Evolutionary conservation across 2,888 invertebrate species (phyloP).

Genomic region (Brachycybe producta): DNA sequence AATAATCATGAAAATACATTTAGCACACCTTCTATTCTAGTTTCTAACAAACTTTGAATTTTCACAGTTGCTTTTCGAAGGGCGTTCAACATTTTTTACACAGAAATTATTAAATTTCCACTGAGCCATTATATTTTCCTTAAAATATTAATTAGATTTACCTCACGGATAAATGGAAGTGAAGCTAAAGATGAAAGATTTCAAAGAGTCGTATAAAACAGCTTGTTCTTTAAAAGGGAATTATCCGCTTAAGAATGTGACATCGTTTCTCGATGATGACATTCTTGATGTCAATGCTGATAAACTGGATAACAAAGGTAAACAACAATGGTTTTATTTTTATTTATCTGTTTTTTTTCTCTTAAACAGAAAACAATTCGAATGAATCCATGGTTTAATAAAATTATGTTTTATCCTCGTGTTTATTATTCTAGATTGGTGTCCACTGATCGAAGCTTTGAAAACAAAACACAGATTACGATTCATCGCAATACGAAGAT

Average conservation of each 20-base stretch:
- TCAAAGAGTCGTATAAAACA: background rate
- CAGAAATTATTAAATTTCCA: too few species aligned
- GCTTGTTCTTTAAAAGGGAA: conserved; percentile 2
- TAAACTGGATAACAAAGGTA: conserved; percentile 9
- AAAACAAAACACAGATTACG: background rate
- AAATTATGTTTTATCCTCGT: background rate
- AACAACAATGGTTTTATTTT: background rate
- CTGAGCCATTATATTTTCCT: too few species aligned
- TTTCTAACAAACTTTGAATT: too few species aligned
- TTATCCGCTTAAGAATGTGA: conserved; percentile 2
- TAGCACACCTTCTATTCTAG: too few species aligned
- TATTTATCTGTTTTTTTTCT: background rate
- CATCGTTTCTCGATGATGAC: background rate
- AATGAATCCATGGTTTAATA: background rate
- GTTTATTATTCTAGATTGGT: conserved; percentile 10
- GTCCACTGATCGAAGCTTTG: conserved; percentile 12
- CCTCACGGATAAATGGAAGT: too few species aligned
- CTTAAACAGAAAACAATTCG: background rate
- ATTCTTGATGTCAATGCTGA: conserved; percentile 16
- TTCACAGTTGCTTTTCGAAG: too few species aligned
- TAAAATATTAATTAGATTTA: too few species aligned
- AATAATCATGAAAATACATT: too few species aligned
- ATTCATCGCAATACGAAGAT: conserved; percentile 11
- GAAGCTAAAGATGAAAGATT: background rate
- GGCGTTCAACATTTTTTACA: too few species aligned